These are phyloP conservation scores for Drosophila tripunctata DNA, from an alignment of 2,888 invertebrate species.

Conservation along the genomic window DNA sequence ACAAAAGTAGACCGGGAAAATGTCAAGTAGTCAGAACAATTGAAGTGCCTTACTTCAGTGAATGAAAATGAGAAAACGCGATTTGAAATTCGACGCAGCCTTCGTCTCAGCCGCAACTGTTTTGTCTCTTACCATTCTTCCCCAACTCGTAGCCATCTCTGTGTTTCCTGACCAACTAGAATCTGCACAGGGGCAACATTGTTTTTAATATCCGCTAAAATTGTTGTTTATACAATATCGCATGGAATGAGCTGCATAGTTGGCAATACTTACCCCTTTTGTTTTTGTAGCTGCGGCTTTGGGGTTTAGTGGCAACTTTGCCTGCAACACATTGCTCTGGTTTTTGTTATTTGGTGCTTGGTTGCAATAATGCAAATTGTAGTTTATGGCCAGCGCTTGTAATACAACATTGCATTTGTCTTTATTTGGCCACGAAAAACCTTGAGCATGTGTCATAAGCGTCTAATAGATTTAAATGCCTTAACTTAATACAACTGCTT, in stretches of 20 bases:
- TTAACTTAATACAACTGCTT: not conserved
- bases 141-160: not conserved
- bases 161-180: slow-evolving; percentile 40
- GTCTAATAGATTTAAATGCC: slow-evolving; percentile 1
- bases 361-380: slow-evolving; percentile 74
- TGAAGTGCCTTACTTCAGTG: slow-evolving; percentile 24
- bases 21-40: slow-evolving; percentile 14
- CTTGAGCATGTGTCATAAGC: slow-evolving; percentile 36
- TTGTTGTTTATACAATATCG: slow-evolving; percentile 77
- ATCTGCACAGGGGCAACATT: slow-evolving; percentile 63
- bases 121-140: not conserved
- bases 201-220: slow-evolving; percentile 79
- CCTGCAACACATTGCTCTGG: not conserved
- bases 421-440: slow-evolving; percentile 9
- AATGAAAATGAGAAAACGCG: slow-evolving; percentile 70
- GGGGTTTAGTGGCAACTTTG: slow-evolving; percentile 48
- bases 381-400: slow-evolving; percentile 62
- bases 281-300: slow-evolving; percentile 43
- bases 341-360: slow-evolving; percentile 33
- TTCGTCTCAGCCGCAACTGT: slow-evolving; percentile 1
- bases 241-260: slow-evolving; percentile 61
- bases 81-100: slow-evolving; percentile 65
- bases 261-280: slow-evolving; percentile 18
- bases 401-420: slow-evolving; percentile 43
- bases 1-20: slow-evolving; percentile 25